Evolutionary conservation across 2,888 invertebrate species (phyloP).

Genomic region (Phania funesta): DNA sequence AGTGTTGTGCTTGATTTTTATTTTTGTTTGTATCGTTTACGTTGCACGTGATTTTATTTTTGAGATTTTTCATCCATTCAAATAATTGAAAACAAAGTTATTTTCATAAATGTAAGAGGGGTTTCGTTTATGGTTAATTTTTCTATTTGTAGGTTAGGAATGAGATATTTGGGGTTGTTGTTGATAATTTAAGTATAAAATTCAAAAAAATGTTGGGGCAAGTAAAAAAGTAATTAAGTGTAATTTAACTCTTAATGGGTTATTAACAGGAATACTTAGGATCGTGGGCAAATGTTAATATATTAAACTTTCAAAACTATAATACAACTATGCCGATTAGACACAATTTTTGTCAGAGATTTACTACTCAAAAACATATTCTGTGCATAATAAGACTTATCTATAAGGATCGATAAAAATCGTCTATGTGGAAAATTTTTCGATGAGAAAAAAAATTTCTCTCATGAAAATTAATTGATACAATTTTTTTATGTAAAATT

Average conservation of each 20-base stretch:
- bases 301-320: no score
- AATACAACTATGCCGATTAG: no score
- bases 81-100: slow-evolving; percentile 54
- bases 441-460: not conserved
- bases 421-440: no score
- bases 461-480: no score
- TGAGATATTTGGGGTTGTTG: not conserved
- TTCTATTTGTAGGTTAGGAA: not conserved
- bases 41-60: slow-evolving; percentile 52
- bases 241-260: no score
- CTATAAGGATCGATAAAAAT: not conserved
- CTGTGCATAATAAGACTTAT: no score
- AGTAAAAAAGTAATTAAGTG: no score
- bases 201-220: not conserved
- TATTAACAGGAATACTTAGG: no score
- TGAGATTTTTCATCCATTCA: slow-evolving; percentile 29
- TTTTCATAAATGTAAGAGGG: not conserved
- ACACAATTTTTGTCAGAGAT: no score
- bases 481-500: no score
- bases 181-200: not conserved
- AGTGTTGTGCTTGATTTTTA: not conserved
- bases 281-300: no score
- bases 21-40: slow-evolving; percentile 30
- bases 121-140: not conserved
- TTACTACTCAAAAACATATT: no score